These are phyloP conservation scores for Herminia tarsipennalis DNA, from an alignment of 2,888 invertebrate genomes.

Conservation along the genomic window DNA sequence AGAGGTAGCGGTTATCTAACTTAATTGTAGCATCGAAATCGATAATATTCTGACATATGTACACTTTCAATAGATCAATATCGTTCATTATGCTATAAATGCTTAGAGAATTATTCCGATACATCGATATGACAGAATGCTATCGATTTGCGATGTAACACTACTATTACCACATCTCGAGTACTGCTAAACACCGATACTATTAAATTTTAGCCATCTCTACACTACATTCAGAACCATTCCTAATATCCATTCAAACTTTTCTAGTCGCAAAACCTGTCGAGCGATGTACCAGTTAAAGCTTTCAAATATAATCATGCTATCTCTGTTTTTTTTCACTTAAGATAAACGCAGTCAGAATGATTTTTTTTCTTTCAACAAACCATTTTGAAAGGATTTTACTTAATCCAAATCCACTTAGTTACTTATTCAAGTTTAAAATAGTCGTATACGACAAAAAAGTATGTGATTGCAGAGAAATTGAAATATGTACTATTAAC, in stretches of 20 bases:
- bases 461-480: no score
- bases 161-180: slow-evolving; percentile 54
- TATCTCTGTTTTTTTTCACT: background rate
- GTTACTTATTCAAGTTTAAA: background rate
- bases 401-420: background rate
- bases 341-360: background rate
- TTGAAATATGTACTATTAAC: no score
- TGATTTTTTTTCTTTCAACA: no score
- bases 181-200: slow-evolving; percentile 55
- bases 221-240: slow-evolving; percentile 51
- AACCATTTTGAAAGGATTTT: no score
- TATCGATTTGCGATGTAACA: slow-evolving; percentile 29
- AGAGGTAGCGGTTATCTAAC: slow-evolving; percentile 79
- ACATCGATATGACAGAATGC: slow-evolving; percentile 27
- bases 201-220: slow-evolving; percentile 42
- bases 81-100: slow-evolving; percentile 39
- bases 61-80: slow-evolving; percentile 26
- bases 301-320: background rate
- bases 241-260: slow-evolving; percentile 29
- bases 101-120: slow-evolving; percentile 21
- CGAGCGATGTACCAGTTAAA: slow-evolving; percentile 16
- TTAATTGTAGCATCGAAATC: slow-evolving; percentile 43
- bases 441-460: background rate
- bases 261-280: slow-evolving; percentile 26
- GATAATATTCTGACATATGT: slow-evolving; percentile 13